Evolutionary conservation across 2,113 vertebrate species (phyloP).

Genomic region (Balaenoptera acutorostrata): DNA sequence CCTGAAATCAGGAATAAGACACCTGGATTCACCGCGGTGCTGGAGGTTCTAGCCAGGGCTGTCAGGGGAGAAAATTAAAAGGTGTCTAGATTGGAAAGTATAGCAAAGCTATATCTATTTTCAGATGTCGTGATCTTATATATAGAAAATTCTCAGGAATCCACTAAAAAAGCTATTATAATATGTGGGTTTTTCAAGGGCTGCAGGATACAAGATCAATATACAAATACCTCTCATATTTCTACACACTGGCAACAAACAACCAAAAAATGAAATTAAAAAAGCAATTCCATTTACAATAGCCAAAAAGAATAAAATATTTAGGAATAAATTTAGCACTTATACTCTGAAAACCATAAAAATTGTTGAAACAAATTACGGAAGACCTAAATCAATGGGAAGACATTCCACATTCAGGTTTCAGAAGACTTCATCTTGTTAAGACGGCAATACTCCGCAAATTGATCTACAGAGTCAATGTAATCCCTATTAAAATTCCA

Average conservation of each 20-base stretch:
- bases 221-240: not conserved
- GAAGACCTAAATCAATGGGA: not conserved
- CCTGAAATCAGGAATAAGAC: not conserved
- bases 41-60: not conserved
- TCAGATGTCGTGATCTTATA: not conserved
- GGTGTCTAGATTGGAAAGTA: not conserved
- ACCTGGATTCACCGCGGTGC: rapidly evolving
- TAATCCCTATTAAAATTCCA: not conserved
- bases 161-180: not conserved
- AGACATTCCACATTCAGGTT: not conserved
- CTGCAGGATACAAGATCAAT: not conserved
- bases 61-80: too few relatives aligned
- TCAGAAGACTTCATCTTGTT: not conserved
- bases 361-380: not conserved
- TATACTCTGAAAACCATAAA: not conserved
- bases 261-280: not conserved
- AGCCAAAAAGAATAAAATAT: not conserved
- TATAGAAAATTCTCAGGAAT: not conserved
- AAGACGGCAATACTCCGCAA: not conserved
- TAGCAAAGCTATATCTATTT: not conserved
- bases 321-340: not conserved
- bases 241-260: not conserved
- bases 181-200: not conserved
- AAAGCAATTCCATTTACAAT: not conserved
- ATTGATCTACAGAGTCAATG: not conserved